Base-by-base conservation (phyloP, 2,888 invertebrate species). In the Caprella mutica region DNA sequence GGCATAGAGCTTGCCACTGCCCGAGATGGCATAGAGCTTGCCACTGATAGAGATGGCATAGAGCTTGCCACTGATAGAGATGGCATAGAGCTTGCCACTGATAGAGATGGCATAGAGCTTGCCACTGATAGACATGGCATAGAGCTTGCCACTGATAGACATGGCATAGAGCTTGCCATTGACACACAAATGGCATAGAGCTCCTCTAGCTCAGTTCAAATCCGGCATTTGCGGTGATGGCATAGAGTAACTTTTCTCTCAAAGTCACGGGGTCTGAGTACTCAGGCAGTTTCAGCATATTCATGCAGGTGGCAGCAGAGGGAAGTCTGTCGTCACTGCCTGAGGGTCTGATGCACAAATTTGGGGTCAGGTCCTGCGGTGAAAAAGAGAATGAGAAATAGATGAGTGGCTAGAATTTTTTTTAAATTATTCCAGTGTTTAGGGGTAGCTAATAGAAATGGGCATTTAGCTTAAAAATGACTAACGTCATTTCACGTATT, bases 271-370 rank as follows among this genome's bases (percentile, higher is more conserved):
- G 84, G 50, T 84, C 84, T 64, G 79, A 78, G 71, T 92, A 91
- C 70, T 92, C 86, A 0, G 97, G 97, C 67, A 98, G 78, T 76
- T 97, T 97, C 61, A 98, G 77, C 64, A 98, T 79, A 78, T 98
- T 97, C 84, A 98, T 90, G 72, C 97, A 98, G 4, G 98, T 98
- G 73, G 92, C 92, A 8, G 97, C 90, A 12, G 96, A 92, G 0
- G 97, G 97, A 69, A 98, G 80, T 14, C 94, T 82, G 66, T 87
- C 84, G 67, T 87, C 84, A 48, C 81, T 81, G 12, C 92, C 94
- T 56, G 89, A 90, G 61, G 87, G 86, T 70, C 96, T 94, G 69
- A 98, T 92, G 71, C 92, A 92, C 75, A 98, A 94, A 2, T 91
- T 85, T 12, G 98, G 97, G 74, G 90, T 87, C 65, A 97, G 75